These are phyloP conservation scores for Parnassius orleans DNA, from an alignment of 2,888 invertebrate genomes.

Conservation along the genomic window DNA sequence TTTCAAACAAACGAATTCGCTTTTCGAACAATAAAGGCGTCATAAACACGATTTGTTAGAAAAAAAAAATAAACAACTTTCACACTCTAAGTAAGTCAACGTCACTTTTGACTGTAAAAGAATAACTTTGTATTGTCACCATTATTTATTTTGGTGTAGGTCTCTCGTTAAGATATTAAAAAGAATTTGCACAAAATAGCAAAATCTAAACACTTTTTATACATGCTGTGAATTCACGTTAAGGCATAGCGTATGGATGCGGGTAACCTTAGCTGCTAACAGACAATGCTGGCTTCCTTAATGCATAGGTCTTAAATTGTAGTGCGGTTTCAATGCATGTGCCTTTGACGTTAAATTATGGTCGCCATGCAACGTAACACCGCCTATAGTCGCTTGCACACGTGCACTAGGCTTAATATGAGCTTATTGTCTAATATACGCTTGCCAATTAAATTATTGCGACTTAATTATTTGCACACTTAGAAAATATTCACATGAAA, in stretches of 20 bases:
- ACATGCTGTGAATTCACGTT: conserved; percentile 50
- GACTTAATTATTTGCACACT: conserved; percentile 3
- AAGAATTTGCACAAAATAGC: conserved; percentile 16
- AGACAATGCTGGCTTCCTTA: conserved; percentile 75
- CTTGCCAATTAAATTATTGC: conserved; percentile 49
- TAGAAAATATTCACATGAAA: too few relatives aligned
- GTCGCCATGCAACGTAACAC: conserved; percentile 71
- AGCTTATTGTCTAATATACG: conserved; percentile 45
- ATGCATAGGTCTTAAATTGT: conserved; percentile 79
- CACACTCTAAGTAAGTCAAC: neutral
- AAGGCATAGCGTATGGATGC: conserved; percentile 62
- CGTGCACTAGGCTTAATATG: conserved; percentile 61
- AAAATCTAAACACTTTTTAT: conserved; percentile 38
- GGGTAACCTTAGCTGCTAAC: conserved; percentile 69
- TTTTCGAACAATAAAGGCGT: conserved; percentile 29
- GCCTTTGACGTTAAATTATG: conserved; percentile 78
- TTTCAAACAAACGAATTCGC: conserved; percentile 27
- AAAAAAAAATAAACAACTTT: neutral
- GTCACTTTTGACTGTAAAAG: conserved; percentile 23
- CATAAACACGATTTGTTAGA: conserved; percentile 26
- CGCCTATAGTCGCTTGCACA: conserved; percentile 49
- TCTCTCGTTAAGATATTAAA: conserved; percentile 9
- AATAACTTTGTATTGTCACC: neutral
- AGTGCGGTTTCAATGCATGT: conserved; percentile 77
- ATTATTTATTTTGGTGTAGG: conserved; percentile 15